Evolutionary conservation across 1,140 invertebrate genomes (phyloP), one percentile per base, ranked within the genome.

Genomic region (Cotesia chilonis): DNA sequence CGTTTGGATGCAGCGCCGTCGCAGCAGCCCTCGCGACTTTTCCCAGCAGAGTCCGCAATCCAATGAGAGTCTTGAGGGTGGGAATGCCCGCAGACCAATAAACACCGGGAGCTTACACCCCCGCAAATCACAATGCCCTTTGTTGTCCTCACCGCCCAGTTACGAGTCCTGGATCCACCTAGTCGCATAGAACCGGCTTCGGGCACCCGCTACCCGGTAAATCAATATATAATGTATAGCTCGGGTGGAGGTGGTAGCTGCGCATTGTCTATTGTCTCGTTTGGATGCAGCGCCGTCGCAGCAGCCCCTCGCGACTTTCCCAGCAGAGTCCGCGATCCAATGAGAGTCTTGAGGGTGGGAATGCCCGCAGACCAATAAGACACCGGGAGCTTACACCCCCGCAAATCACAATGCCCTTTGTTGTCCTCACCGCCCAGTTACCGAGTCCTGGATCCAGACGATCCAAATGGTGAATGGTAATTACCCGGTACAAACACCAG

Each of bases 361-460:
- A 47, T 47, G 78, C 14, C 72, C 76, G 74, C 71, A 73, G 76
- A 80, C 85, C 85, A 87, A 87, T 87, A 52, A 74, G 77, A 77
- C 66, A 69, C 41, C 72, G 52, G 75, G 79, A 74, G 79, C 6
- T 6, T 47, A 79, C 83, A 84, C 81, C 81, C 85, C 84, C 84
- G 79, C 85, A 87, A 86, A 87, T 87, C 85, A 87, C 85, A 87
- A 87, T 87, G 85, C 84, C 86, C 83, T 86, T 87, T 87, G 85
- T 87, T 87, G 83, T 83, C 82, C 78, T 76, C 28, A 28, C 28
- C 28, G 28, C 28, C 28, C 28, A 28, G 28, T 28, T 28, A 28
- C 28, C 28, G 28, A 28, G 28, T 28, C 28, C 28, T 28, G 28
- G 28, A 28, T 28, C 28, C 28, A 28, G 28, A 28, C 28, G 2